Evolutionary conservation across 2,797 vertebrate species (phyloP).

Genomic region (Sebastes melanostomus): DNA sequence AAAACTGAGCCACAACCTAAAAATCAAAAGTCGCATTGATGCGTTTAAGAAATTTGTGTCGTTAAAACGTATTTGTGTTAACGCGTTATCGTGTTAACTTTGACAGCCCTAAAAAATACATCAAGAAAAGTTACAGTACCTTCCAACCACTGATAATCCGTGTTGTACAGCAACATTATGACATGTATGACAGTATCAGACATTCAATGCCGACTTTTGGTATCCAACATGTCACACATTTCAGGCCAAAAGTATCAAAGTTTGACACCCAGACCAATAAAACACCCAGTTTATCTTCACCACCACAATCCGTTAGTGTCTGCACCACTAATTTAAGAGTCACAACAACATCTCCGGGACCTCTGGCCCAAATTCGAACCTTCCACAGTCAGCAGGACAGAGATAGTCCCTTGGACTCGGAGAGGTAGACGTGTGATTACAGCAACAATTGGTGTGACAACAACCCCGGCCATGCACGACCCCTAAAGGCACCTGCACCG

Average conservation of each 20-base stretch:
- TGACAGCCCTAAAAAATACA: not conserved
- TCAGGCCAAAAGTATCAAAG: not conserved
- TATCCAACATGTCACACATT: not conserved
- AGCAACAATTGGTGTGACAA: slow-evolving; percentile 58
- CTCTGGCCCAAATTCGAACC: slow-evolving; percentile 29
- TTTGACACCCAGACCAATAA: not conserved
- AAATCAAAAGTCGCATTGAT: too few species aligned
- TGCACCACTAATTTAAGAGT: slow-evolving; percentile 15
- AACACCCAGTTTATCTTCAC: not conserved
- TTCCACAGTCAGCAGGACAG: slow-evolving; percentile 39
- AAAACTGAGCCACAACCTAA: too few species aligned
- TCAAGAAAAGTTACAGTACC: not conserved
- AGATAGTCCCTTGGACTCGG: slow-evolving; percentile 18
- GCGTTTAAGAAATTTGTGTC: too few species aligned
- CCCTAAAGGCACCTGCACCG: slow-evolving; percentile 36
- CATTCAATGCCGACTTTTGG: not conserved
- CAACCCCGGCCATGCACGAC: slow-evolving; percentile 42
- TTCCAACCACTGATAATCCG: not conserved
- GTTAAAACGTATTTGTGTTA: too few species aligned
- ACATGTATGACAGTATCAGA: not conserved
- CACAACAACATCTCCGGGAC: slow-evolving; percentile 33
- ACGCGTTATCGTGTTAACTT: too few species aligned
- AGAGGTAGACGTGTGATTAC: slow-evolving; percentile 52
- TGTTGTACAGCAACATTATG: not conserved
- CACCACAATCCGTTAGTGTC: slow-evolving; percentile 13